A percentile compares a stretch with the other conserved stretches of the same genome.
phyloP scores from a whole-genome alignment of 2,888 invertebrate genomes.

The Orgyia antiqua region DNA sequence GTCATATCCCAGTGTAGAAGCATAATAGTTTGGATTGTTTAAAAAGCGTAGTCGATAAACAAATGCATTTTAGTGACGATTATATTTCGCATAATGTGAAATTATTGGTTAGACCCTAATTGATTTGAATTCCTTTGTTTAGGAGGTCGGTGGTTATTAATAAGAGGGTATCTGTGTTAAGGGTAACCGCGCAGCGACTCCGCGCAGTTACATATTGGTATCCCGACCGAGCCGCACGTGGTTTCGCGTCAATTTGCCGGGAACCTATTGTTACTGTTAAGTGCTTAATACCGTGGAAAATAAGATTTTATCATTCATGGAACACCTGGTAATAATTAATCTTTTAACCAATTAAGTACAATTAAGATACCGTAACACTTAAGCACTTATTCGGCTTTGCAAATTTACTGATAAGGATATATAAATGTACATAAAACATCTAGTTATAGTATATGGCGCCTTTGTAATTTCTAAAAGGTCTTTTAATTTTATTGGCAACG shows the following conservation, averaged over 20 bases:
- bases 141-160: constrained; percentile 59
- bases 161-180: constrained; percentile 54
- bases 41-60: constrained; percentile 43
- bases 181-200: constrained; percentile 60
- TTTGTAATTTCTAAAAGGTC: too few relatives aligned
- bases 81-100: constrained; percentile 28
- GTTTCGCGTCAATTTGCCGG: constrained; percentile 42
- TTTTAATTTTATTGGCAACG: too few relatives aligned
- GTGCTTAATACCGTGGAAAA: constrained; percentile 45
- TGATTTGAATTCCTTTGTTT: constrained; percentile 69
- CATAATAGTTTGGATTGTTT: constrained; percentile 53
- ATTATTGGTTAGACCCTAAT: constrained; percentile 49
- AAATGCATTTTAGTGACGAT: constrained; percentile 33
- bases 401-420: too few relatives aligned
- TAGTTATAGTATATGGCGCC: too few relatives aligned
- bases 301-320: constrained; percentile 38
- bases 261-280: constrained; percentile 51
- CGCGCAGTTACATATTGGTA: constrained; percentile 62
- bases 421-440: too few relatives aligned
- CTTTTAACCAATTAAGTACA: too few relatives aligned
- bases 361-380: too few relatives aligned
- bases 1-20: constrained; percentile 68
- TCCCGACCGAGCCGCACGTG: constrained; percentile 60
- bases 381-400: too few relatives aligned
- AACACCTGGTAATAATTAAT: constrained; percentile 25